Evolutionary conservation across 2,113 vertebrate genomes (phyloP), one percentile per base, ranked within the genome.

Genomic region (Varanus komodoensis): DNA sequence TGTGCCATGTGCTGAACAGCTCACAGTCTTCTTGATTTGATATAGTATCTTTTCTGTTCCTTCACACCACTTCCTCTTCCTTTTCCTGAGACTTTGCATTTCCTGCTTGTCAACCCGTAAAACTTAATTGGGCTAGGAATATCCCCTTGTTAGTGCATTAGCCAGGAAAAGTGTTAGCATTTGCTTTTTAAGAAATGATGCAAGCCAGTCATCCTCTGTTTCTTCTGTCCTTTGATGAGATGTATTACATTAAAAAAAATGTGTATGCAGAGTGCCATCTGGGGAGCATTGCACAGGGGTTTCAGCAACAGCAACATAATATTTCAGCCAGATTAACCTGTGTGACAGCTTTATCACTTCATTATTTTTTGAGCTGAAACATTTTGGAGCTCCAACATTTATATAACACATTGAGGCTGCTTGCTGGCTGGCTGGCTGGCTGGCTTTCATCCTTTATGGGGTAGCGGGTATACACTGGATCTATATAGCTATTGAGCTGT

Each of bases 271-370:
- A 81, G 19, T 38, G 77, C 44, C 82, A 75, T 92, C 91, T 89
- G 29, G 82, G 87, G 44, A 92, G 6, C 23, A 38, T 92, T 85
- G n/a, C 91, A 34, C 74, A 88, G 81, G 44, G 52, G 86, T 34
- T 87, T 67, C 73, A 83, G 68, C n/a, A 34, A 74, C 71, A 34
- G 71, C 67, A 90, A 92, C 88, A 92, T 86, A 94, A 83, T 91
- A 92, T 89, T 93, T 94, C 92, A 89, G 82, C 71, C 87, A 82
- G 87, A 90, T 92, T 81, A 89, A 79, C 82, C 52, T 86, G 69
- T 48, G 0, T 44, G 82, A 82, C 86, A 94, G 27, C 73, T 87
- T 92, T 69, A 88, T 92, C 90, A 86, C 14, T 89, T 93, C 23
- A 11, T 21, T 93, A 25, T 86, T 82, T 54, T 44, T 92, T 68